phyloP scores from a whole-genome alignment of 2,797 vertebrate genomes.

The Spea hammondii region DNA sequence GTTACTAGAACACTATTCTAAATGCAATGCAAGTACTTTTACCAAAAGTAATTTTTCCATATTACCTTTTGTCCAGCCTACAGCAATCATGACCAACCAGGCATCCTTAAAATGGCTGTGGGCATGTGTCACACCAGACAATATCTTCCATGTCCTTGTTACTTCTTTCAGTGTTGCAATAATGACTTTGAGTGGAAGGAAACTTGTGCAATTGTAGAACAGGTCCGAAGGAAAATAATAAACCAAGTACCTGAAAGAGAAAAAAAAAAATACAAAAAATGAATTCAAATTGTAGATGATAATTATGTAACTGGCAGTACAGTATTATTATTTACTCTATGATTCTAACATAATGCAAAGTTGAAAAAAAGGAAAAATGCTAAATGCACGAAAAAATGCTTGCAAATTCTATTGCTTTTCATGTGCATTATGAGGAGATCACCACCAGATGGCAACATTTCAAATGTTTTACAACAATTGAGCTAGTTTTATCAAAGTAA shows the following conservation, averaged over 20 bases:
- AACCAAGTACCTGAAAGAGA: constrained; percentile 82
- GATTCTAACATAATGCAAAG: no score
- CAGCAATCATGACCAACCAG: constrained; percentile 87
- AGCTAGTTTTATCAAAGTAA: no score
- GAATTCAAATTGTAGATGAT: neutral
- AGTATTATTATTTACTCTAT: no score
- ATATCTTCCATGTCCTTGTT: constrained; percentile 92
- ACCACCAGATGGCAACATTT: no score
- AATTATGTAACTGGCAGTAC: neutral
- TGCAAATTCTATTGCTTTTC: no score
- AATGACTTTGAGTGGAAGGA: constrained; percentile 80
- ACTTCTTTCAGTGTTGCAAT: constrained; percentile 92
- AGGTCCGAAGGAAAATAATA: constrained; percentile 90
- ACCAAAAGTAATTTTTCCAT: neutral
- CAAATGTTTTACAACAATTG: no score
- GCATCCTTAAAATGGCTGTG: constrained; percentile 81
- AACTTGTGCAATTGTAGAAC: constrained; percentile 72
- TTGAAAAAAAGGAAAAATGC: no score
- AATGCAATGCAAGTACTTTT: no score
- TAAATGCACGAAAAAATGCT: no score
- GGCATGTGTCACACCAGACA: constrained; percentile 81
- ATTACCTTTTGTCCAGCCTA: constrained; percentile 94
- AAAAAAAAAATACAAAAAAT: neutral
- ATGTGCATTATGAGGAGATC: no score
- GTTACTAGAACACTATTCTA: no score